Conservation (phyloP, 2,888 invertebrate genomes). For the Sthenelais limicola region DNA sequence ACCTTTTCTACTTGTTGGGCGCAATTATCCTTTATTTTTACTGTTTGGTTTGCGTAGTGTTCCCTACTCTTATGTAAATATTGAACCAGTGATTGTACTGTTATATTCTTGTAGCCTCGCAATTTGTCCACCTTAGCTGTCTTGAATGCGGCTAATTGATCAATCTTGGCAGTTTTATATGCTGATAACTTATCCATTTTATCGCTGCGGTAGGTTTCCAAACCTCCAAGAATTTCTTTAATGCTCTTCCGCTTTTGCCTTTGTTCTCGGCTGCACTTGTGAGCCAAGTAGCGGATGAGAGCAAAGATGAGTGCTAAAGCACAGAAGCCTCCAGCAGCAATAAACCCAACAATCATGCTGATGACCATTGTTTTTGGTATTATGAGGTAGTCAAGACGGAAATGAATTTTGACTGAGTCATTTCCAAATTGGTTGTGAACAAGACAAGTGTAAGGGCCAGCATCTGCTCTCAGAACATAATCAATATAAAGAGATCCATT, state of each 20-base stretch:
- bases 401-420: constrained; percentile 79
- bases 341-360: constrained; percentile 86
- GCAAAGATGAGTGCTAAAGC: constrained; percentile 85
- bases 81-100: constrained; percentile 51
- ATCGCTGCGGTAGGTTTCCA: constrained; percentile 65
- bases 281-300: constrained; percentile 80
- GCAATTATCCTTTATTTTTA: constrained; percentile 90
- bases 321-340: constrained; percentile 85
- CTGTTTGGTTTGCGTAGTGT: constrained; percentile 93
- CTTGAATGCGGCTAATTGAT: constrained; percentile 65
- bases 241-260: constrained; percentile 80
- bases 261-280: constrained; percentile 76
- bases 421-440: constrained; percentile 89
- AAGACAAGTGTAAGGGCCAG: constrained; percentile 87
- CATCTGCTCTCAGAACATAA: constrained; percentile 78
- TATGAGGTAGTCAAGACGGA: constrained; percentile 84
- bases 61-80: constrained; percentile 84
- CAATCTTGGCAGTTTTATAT: constrained; percentile 65
- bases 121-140: constrained; percentile 63
- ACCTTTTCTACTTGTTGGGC: constrained; percentile 95
- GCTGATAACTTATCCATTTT: constrained; percentile 63
- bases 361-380: constrained; percentile 87
- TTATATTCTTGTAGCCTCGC: constrained; percentile 60
- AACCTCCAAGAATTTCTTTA: constrained; percentile 87
- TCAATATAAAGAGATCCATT: constrained; percentile 87